Evolutionary conservation across 2,113 vertebrate species (phyloP).

Genomic region (Tupaia chinensis): DNA sequence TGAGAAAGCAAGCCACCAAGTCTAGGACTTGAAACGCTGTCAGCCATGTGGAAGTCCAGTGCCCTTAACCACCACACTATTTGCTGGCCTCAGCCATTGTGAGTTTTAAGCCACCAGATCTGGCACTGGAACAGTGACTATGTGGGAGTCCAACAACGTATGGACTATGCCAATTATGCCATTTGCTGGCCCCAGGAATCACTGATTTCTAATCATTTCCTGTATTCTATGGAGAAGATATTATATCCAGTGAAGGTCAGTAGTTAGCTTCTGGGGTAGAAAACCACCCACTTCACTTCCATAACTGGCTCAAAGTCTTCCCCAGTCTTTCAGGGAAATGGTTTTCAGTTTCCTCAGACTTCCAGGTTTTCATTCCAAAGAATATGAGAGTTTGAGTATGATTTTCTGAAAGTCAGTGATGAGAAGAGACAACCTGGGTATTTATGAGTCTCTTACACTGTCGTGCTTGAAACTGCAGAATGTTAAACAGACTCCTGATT

Average conservation of each 20-base stretch:
- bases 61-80: too few species aligned
- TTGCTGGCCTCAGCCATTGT: too few species aligned
- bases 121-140: too few species aligned
- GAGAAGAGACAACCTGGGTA: conserved; percentile 61
- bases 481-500: conserved; percentile 77
- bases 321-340: conserved; percentile 55
- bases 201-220: conserved; percentile 47
- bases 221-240: not conserved
- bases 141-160: too few species aligned
- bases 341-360: conserved; percentile 47
- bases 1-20: too few species aligned
- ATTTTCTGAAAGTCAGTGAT: conserved; percentile 75
- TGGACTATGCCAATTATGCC: too few species aligned
- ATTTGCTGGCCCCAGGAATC: not conserved
- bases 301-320: conserved; percentile 30
- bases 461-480: conserved; percentile 64
- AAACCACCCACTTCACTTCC: conserved; percentile 16
- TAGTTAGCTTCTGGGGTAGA: not conserved
- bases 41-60: too few species aligned
- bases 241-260: conserved; percentile 4
- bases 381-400: conserved; percentile 59
- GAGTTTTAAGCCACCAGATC: too few species aligned
- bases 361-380: conserved; percentile 57
- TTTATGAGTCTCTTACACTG: conserved; percentile 74
- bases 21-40: too few species aligned